These are phyloP conservation scores for Temnothorax curvispinosus DNA, from an alignment of 1,140 invertebrate species.

Conservation along the genomic window DNA sequence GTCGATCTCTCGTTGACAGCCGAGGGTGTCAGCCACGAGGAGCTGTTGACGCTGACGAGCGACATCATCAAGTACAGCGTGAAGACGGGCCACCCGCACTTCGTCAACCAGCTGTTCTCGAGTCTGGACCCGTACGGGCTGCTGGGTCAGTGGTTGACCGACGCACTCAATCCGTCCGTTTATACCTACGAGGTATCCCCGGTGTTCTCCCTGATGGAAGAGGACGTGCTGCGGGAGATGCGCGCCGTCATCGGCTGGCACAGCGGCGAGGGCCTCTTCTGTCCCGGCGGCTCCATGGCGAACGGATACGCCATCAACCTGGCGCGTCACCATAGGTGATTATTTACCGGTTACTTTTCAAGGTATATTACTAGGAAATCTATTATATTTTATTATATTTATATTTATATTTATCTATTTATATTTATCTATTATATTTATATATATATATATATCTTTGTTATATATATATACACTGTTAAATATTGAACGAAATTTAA, in stretches of 20 bases:
- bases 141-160: slow-evolving; percentile 94
- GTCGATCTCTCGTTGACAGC: slow-evolving; percentile 89
- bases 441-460: too few species aligned
- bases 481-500: too few species aligned
- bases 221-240: slow-evolving; percentile 93
- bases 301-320: slow-evolving; percentile 98
- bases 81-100: slow-evolving; percentile 95
- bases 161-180: slow-evolving; percentile 94
- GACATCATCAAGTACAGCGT: slow-evolving; percentile 93
- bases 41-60: slow-evolving; percentile 88
- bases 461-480: too few species aligned
- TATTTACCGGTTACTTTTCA: slow-evolving; percentile 32
- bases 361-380: slow-evolving; percentile 14
- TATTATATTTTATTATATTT: neutral
- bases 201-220: slow-evolving; percentile 95
- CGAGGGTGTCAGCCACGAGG: slow-evolving; percentile 88
- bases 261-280: slow-evolving; percentile 95
- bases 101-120: slow-evolving; percentile 94
- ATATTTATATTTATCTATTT: too few species aligned
- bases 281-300: slow-evolving; percentile 97
- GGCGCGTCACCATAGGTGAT: slow-evolving; percentile 89
- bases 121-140: slow-evolving; percentile 95
- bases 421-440: too few species aligned
- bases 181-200: slow-evolving; percentile 97
- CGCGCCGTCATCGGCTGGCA: slow-evolving; percentile 93